These are phyloP conservation scores for Drosophila teissieri DNA, from an alignment of 1,140 invertebrate species.

Conservation along the genomic window DNA sequence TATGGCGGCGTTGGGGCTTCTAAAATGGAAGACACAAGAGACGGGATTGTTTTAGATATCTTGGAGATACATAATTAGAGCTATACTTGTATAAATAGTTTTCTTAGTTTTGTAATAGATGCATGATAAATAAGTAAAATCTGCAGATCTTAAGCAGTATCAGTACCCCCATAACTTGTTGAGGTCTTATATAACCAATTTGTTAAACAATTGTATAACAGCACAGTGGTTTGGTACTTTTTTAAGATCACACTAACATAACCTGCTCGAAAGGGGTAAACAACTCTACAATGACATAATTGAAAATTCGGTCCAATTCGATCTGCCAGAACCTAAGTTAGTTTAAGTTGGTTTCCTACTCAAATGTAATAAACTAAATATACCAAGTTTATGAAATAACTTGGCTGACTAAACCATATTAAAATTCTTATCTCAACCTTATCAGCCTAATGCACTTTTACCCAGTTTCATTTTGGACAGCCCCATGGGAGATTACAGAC, in stretches of 20 bases:
- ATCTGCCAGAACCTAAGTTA: no score
- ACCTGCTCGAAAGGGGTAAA: no score
- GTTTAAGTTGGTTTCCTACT: neutral
- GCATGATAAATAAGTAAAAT: no score
- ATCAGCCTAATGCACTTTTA: neutral
- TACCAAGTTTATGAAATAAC: neutral
- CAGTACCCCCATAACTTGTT: no score
- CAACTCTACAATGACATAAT: no score
- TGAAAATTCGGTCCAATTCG: no score
- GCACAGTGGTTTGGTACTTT: no score
- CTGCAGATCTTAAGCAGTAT: no score
- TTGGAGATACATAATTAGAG: neutral
- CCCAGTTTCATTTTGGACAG: neutral
- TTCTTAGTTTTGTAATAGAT: neutral
- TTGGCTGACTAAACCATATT: neutral
- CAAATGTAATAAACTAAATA: neutral
- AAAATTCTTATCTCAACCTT: neutral
- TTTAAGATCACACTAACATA: no score
- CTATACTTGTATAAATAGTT: neutral
- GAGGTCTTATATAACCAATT: no score
- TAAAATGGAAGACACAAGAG: slow-evolving; percentile 85
- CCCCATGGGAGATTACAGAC: slow-evolving; percentile 5
- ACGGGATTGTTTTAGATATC: slow-evolving; percentile 6
- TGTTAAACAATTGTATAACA: no score
- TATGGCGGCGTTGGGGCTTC: slow-evolving; percentile 90